Evolutionary conservation across 2,888 invertebrate species (phyloP).

Genomic region (Andrena dorsata): DNA sequence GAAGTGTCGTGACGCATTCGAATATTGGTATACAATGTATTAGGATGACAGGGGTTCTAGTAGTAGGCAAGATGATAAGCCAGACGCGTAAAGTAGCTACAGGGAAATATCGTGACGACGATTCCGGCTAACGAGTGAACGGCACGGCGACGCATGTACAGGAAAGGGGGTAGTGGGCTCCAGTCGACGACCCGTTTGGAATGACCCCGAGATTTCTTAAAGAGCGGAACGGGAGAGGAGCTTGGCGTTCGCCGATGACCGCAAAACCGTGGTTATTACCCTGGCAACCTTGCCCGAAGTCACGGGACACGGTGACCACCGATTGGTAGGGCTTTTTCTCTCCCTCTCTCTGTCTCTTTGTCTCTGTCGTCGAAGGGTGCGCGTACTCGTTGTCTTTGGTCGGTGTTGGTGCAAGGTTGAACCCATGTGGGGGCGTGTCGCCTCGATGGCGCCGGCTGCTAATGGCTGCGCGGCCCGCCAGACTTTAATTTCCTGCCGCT

Average conservation of each 20-base stretch:
- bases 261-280: slow-evolving; percentile 49
- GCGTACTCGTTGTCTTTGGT: slow-evolving; percentile 75
- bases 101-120: too few relatives aligned
- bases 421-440: slow-evolving; percentile 84
- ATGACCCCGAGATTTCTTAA: slow-evolving; percentile 14
- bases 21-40: not conserved
- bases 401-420: slow-evolving; percentile 80
- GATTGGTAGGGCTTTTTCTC: slow-evolving; percentile 54
- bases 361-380: slow-evolving; percentile 66
- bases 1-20: not conserved
- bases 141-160: not conserved
- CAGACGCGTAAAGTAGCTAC: too few relatives aligned
- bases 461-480: slow-evolving; percentile 85
- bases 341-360: slow-evolving; percentile 38
- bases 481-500: slow-evolving; percentile 86
- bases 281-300: slow-evolving; percentile 50
- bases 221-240: slow-evolving; percentile 37
- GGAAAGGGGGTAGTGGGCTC: not conserved
- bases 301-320: slow-evolving; percentile 44
- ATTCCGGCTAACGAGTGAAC: not conserved
- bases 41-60: not conserved
- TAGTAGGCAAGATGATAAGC: not conserved
- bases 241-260: slow-evolving; percentile 29
- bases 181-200: slow-evolving; percentile 22
- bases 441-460: slow-evolving; percentile 85